phyloP scores from a whole-genome alignment of 2,888 invertebrate species.

The Smittia aterrima region DNA sequence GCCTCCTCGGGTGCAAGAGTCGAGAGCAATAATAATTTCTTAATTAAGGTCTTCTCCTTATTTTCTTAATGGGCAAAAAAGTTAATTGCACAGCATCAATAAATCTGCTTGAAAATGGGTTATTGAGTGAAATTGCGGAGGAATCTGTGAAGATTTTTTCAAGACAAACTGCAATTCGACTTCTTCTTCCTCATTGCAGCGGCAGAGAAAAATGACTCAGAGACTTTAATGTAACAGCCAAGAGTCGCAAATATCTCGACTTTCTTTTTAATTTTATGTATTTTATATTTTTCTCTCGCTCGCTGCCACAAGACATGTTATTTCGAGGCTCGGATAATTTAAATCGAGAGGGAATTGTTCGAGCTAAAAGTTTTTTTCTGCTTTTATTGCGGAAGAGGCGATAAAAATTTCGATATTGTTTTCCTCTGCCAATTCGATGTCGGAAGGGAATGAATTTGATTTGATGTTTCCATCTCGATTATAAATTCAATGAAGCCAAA shows the following conservation, averaged over 20 bases:
- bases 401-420: not conserved
- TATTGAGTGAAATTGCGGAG: not conserved
- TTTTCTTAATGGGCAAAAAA: not conserved
- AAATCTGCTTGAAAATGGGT: conserved; percentile 6
- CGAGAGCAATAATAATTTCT: not conserved
- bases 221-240: not conserved
- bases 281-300: not conserved
- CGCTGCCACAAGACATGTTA: no score
- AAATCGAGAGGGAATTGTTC: not conserved
- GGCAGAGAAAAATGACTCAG: no score
- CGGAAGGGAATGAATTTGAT: not conserved
- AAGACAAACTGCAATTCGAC: not conserved
- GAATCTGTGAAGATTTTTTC: not conserved
- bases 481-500: not conserved
- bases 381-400: conserved; percentile 7
- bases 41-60: conserved; percentile 2
- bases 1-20: not conserved
- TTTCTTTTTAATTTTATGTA: conserved; percentile 3
- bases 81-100: not conserved
- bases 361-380: not conserved
- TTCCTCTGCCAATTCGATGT: not conserved
- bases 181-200: not conserved
- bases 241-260: not conserved
- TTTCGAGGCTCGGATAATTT: no score
- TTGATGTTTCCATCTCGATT: not conserved